Evolutionary conservation across 2,888 invertebrate genomes (phyloP).

Genomic region (Chirona hameri): DNA sequence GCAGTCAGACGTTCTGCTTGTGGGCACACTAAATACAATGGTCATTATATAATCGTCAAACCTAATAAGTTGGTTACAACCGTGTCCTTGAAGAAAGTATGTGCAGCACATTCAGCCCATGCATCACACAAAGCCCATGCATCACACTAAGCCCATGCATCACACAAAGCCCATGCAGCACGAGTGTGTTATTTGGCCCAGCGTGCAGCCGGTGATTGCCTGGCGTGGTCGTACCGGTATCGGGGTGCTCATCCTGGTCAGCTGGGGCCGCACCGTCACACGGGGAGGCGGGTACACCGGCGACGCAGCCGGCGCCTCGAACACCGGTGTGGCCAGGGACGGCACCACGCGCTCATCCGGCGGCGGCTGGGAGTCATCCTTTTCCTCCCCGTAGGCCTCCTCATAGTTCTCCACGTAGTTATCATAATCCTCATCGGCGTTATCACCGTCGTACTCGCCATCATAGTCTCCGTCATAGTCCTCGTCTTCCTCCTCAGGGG

Average conservation of each 20-base stretch:
- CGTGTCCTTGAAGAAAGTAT: too few species aligned
- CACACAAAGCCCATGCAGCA: background rate
- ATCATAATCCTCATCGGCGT: background rate
- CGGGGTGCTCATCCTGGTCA: background rate
- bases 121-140: background rate
- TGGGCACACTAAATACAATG: too few species aligned
- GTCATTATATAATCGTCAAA: too few species aligned
- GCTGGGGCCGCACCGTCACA: background rate
- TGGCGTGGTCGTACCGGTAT: background rate
- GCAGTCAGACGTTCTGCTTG: too few species aligned
- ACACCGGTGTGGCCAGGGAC: constrained; percentile 35
- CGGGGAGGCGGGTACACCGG: constrained; percentile 2
- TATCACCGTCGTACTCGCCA: too few species aligned
- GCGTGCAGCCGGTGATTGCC: background rate
- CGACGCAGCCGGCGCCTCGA: constrained; percentile 33
- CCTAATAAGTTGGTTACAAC: too few species aligned
- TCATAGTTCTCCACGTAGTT: constrained; percentile 12
- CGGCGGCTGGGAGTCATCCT: background rate
- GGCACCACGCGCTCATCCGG: constrained; percentile 32
- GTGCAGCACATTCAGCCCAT: background rate
- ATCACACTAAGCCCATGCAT: background rate
- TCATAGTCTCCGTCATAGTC: too few species aligned
- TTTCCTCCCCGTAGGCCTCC: constrained; percentile 29
- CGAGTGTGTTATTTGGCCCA: background rate
- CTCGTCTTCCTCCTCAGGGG: too few species aligned